phyloP scores from a whole-genome alignment of 2,888 invertebrate genomes.

The Leucania comma region DNA sequence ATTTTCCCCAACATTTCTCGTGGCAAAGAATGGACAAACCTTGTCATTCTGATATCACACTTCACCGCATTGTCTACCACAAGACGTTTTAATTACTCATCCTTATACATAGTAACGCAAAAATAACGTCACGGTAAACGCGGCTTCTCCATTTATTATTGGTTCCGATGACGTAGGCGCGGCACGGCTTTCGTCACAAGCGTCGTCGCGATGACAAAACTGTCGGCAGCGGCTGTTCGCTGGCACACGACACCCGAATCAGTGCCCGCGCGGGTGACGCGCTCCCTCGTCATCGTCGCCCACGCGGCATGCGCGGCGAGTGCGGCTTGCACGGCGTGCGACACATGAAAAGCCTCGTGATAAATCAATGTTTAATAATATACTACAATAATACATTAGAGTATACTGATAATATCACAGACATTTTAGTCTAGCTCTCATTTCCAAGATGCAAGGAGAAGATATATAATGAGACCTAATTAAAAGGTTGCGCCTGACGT shows the following conservation, averaged over 20 bases:
- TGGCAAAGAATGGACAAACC: neutral
- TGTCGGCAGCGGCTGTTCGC: conserved; percentile 42
- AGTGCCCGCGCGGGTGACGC: conserved; percentile 54
- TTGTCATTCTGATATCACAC: conserved; percentile 20
- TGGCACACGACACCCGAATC: conserved; percentile 71
- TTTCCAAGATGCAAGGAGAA: neutral
- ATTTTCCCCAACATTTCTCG: neutral
- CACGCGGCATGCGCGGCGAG: conserved; percentile 1
- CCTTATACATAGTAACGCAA: conserved; percentile 44
- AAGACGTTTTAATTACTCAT: conserved; percentile 46
- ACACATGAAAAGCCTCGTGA: conserved; percentile 36
- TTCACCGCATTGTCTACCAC: conserved; percentile 5
- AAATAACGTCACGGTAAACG: conserved; percentile 50
- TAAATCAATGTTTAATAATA: conserved; percentile 36
- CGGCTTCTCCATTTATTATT: conserved; percentile 63
- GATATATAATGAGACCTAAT: conserved; percentile 28
- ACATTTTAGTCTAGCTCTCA: conserved; percentile 2
- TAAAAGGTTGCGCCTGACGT: conserved; percentile 69
- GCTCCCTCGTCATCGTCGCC: conserved; percentile 42
- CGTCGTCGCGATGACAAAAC: conserved; percentile 62
- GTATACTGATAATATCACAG: neutral
- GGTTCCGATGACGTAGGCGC: conserved; percentile 63
- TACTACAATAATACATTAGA: conserved; percentile 4
- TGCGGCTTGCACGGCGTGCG: neutral
- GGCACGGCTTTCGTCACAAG: conserved; percentile 3